phyloP scores from a whole-genome alignment of 2,113 vertebrate genomes.

The Clinocottus analis region DNA sequence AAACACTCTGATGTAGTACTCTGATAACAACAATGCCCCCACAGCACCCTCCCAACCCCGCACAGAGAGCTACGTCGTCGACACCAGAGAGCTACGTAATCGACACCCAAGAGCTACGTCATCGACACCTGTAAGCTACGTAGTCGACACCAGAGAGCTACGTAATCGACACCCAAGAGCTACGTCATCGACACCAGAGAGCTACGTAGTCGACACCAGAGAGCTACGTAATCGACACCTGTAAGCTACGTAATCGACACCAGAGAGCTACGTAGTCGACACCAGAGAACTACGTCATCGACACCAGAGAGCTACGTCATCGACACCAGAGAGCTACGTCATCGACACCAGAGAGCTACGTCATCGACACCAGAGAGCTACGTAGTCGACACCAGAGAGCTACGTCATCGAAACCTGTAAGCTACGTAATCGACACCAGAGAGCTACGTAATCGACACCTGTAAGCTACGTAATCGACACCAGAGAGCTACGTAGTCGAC shows the following conservation, averaged over 20 bases:
- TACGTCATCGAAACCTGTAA: no score
- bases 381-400: neutral
- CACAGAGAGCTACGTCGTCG: neutral
- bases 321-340: neutral
- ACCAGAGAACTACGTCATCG: neutral
- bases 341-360: neutral
- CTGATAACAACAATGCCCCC: neutral
- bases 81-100: neutral
- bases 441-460: neutral
- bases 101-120: neutral
- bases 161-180: neutral
- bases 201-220: no score
- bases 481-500: neutral
- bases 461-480: no score
- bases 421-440: no score
- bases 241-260: no score
- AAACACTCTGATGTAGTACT: neutral
- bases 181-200: no score
- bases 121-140: neutral
- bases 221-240: neutral
- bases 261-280: neutral
- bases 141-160: no score
- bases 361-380: no score
- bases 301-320: neutral
- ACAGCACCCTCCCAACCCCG: neutral